Conservation (phyloP, 2,797 vertebrate genomes). For the Buceros bicornis region DNA sequence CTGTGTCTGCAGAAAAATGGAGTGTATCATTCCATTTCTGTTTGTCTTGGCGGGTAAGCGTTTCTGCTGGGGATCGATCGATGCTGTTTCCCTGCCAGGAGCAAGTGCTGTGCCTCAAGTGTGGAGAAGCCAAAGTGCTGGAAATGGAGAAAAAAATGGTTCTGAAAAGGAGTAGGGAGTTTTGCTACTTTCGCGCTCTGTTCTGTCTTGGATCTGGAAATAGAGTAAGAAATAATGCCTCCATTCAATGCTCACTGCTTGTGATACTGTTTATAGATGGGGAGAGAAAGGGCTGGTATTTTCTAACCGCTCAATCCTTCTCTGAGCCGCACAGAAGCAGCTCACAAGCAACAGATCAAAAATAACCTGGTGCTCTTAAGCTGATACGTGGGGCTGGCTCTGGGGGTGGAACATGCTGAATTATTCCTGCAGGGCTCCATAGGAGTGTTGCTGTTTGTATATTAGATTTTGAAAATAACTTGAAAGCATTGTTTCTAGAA, state of each 20-base stretch:
- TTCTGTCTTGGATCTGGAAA: neutral
- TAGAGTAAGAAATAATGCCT: neutral
- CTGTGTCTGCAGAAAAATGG: constrained; percentile 32
- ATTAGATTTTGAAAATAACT: neutral
- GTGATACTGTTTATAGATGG: neutral
- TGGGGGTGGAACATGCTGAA: neutral
- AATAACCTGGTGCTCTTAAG: constrained; percentile 43
- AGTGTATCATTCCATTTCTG: neutral
- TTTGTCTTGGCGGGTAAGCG: neutral
- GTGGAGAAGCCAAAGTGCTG: neutral
- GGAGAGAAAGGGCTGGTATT: neutral
- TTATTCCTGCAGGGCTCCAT: neutral
- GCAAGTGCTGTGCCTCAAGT: neutral
- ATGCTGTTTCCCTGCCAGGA: neutral
- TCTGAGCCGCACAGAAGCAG: neutral
- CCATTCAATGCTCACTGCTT: neutral
- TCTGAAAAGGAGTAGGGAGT: neutral
- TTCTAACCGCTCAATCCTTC: neutral
- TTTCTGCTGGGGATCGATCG: neutral
- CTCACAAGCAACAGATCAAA: neutral
- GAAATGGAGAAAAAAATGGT: neutral
- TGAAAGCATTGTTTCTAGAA: neutral
- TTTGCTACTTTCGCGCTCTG: neutral
- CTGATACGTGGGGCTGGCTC: neutral
- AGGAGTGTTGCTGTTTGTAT: neutral